Base-by-base conservation (phyloP, 2,113 vertebrate species). In the Aviceda subcristata region DNA sequence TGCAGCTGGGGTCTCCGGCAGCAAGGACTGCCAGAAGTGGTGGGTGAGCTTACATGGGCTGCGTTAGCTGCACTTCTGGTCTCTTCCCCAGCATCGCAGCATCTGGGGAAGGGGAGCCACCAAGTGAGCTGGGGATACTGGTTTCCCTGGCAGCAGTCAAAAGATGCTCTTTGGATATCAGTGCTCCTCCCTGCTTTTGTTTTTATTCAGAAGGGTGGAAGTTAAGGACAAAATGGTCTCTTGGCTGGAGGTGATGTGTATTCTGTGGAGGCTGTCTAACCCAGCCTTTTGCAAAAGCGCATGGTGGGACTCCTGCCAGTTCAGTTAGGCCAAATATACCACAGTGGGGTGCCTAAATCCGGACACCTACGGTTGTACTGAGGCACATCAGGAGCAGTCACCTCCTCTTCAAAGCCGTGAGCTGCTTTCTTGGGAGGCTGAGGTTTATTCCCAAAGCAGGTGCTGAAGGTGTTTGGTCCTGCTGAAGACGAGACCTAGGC, bases 121-220 rank as follows among this genome's bases (percentile, higher is more conserved):
- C 0, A 4, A 80, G 26, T 26, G 51, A 90, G 20, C 19, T 0
- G 1, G 36, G 11, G 26, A 81, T 3, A 6, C 7, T 1, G 2
- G 15, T 86, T 96, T 73, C n/a, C 10, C 26, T 67, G 50, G 45
- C 43, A 76, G 43, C 0, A 0, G 11, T 18, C 1, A 1, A 76
- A 90, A 75, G 57, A 46, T 43, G 45, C 19, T 73, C 66, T 63
- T 91, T 48, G 34, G 53, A 12, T 19, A 51, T 43, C 22, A 67
- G 21, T 23, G 45, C 19, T 94, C 29, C 77, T 80, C 15, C n/a
- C 15, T 45, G 51, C 22, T 91, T 88, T 50, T 88, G 30, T 41
- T 90, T 57, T n/a, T 68, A 11, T 62, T 80, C 50, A 21, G 74
- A 86, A 46, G 10, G 46, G 22, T 50, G 32, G 56, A 86, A 89